Percentiles rank a stretch among this genome's conserved stretches.
Evolutionary conservation across 2,888 invertebrate species (phyloP).

Genomic region (Chrysomela aeneicollis): DNA sequence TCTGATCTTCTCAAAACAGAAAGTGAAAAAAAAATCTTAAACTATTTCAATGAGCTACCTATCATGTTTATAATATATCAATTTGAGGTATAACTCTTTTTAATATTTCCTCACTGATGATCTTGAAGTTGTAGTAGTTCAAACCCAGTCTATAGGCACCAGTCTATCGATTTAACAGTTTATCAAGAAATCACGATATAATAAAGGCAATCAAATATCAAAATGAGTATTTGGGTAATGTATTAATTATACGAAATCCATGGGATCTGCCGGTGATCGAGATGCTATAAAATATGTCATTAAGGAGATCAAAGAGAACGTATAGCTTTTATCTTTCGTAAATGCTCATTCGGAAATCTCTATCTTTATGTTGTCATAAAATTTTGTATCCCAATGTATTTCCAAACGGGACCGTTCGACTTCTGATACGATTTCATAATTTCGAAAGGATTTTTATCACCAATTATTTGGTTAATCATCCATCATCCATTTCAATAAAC

Average conservation of each 20-base stretch:
- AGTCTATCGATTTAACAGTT: too few species aligned
- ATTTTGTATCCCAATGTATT: neutral
- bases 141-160: too few species aligned
- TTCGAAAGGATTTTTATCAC: neutral
- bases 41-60: too few species aligned
- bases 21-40: too few species aligned
- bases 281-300: conserved; percentile 4
- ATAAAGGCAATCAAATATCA: neutral
- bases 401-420: neutral
- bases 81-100: too few species aligned
- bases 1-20: too few species aligned
- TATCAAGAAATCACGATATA: too few species aligned
- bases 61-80: too few species aligned
- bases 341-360: neutral
- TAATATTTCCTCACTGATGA: too few species aligned
- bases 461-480: too few species aligned
- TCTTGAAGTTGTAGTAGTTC: too few species aligned
- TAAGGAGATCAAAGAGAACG: neutral
- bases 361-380: conserved; percentile 5
- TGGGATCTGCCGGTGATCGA: neutral
- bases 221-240: neutral
- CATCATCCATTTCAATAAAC: too few species aligned
- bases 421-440: neutral
- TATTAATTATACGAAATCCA: neutral
- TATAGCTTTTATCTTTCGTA: neutral